Conservation (phyloP, 2,797 vertebrate species). For the Euphonia xanthogaster region DNA sequence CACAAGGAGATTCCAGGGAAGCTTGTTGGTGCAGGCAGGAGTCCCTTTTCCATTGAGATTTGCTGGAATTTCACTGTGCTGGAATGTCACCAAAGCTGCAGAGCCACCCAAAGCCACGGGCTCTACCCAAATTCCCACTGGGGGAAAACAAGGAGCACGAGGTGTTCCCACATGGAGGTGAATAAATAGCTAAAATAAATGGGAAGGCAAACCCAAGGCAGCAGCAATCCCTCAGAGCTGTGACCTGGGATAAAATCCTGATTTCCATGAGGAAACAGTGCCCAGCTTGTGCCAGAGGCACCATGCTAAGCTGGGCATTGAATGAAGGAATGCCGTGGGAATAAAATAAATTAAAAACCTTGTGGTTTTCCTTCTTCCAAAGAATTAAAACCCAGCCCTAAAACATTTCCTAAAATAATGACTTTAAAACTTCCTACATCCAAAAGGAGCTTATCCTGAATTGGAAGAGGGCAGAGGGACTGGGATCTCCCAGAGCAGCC, state of each 20-base stretch:
- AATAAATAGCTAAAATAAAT: constrained; percentile 60
- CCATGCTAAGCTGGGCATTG: neutral
- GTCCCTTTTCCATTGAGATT: neutral
- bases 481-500: neutral
- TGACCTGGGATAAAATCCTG: neutral
- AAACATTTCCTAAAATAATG: constrained; percentile 59
- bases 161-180: neutral
- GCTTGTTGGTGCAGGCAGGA: neutral
- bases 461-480: constrained; percentile 20
- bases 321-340: neutral
- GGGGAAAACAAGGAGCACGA: neutral
- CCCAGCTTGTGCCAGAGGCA: neutral
- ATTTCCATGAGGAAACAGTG: neutral
- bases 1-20: neutral
- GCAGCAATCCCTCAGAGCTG: neutral
- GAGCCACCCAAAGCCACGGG: neutral
- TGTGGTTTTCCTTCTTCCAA: neutral
- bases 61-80: neutral
- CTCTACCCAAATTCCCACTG: neutral
- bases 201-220: neutral
- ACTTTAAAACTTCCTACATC: constrained; percentile 68
- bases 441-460: constrained; percentile 5
- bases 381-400: neutral
- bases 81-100: neutral
- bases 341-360: neutral